phyloP scores from a whole-genome alignment of 37 sponge, comb jelly and placozoan species.

The Spongilla lacustris region DNA sequence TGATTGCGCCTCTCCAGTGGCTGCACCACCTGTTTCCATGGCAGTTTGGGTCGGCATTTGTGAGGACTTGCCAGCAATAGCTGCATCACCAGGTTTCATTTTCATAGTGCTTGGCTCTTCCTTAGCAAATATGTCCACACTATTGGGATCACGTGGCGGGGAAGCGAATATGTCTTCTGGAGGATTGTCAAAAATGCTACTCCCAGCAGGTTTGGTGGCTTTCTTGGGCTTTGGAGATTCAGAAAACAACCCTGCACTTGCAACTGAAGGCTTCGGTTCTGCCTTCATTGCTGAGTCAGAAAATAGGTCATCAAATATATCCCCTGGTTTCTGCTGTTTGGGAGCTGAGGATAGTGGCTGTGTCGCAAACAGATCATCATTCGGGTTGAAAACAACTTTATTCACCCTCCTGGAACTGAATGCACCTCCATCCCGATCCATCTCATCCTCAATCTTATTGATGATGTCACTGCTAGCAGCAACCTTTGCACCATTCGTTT shows the following conservation, averaged over 20 bases:
- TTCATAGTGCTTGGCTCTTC: background rate
- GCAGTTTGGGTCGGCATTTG: background rate
- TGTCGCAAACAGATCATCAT: conserved; percentile 19
- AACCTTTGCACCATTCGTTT: background rate
- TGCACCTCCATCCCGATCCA: conserved; percentile 19
- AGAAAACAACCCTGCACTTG: conserved; percentile 29
- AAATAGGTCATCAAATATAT: conserved; percentile 12
- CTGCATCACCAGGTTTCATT: background rate
- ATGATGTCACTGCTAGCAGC: background rate
- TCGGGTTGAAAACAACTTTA: background rate
- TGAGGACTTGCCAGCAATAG: background rate
- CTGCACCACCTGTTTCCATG: background rate
- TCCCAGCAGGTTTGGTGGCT: background rate
- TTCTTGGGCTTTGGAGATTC: background rate
- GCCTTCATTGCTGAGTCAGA: background rate
- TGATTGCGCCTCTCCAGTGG: background rate
- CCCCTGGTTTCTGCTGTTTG: background rate
- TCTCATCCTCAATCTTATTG: conserved; percentile 21
- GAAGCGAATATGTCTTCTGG: conserved; percentile 28
- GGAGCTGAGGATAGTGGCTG: background rate
- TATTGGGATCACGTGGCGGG: background rate
- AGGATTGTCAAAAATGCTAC: conserved; percentile 34
- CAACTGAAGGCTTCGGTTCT: background rate
- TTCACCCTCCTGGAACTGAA: conserved; percentile 5
- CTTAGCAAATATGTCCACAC: background rate